Base-by-base conservation (phyloP, 2,888 invertebrate genomes). In the Lithophane socia region DNA sequence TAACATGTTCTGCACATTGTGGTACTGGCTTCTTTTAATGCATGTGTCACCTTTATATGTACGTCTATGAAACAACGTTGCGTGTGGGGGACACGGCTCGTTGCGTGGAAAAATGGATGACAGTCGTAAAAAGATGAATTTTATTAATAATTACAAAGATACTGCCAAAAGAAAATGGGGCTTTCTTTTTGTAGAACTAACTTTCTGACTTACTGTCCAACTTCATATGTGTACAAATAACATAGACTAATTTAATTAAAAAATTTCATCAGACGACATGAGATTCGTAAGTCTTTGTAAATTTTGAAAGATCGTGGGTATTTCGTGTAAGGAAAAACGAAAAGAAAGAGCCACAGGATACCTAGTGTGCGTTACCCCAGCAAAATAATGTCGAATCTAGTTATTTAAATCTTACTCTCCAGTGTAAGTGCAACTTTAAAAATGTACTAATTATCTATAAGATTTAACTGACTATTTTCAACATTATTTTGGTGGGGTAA, bases 21-120 rank as follows among this genome's bases (percentile, higher is more conserved):
- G 16, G 24, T n/a, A 85, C 77, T 85, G 77, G 13, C 37, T 73
- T 44, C 18, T 16, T 66, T 21, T 3, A 54, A 24, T 24, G 37
- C 21, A 52, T 52, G 70, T 67, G 37, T 56, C 73, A 73, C 86
- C 70, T 85, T 77, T 85, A 82, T 83, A 83, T 80, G 61, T 63
- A 56, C 49, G 49, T 71, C 37, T 58, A 52, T 21, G 0, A 61
- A 73, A 71, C 60, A 69, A 61, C 63, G 78, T 84, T 76, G 80
- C 84, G 86, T 77, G 75, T 80, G 66, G 66, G 79, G 82, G 86
- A 83, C 72, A 77, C 42, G 80, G 52, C 66, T 71, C 56, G 52
- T 1, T 84, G 66, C 69, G 16, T 56, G 56, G 61, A 63, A 16
- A 79, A 73, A 84, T 79, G n/a, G 18, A 69, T 21, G 52, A 18